These are phyloP conservation scores for Pollenia amentaria DNA, from an alignment of 2,888 invertebrate species.

Conservation along the genomic window DNA sequence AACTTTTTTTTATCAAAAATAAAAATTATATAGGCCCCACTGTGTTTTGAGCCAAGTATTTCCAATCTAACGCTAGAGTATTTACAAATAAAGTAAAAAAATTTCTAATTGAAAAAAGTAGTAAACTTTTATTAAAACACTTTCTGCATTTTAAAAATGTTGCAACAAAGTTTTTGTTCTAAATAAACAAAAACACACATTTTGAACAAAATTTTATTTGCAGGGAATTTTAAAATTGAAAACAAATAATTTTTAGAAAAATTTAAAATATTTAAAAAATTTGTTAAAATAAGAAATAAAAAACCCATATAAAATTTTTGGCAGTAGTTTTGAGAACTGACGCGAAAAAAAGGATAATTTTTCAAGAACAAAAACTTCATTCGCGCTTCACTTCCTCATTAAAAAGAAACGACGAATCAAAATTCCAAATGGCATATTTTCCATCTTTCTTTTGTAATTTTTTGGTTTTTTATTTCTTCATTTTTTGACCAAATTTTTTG, in stretches of 20 bases:
- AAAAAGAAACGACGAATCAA: constrained; percentile 73
- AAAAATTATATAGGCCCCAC: no score
- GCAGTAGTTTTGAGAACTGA: constrained; percentile 44
- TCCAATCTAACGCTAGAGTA: no score
- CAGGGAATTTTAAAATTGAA: constrained; percentile 30
- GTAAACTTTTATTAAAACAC: background rate
- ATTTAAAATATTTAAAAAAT: constrained; percentile 25
- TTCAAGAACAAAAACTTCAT: constrained; percentile 42
- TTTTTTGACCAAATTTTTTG: background rate
- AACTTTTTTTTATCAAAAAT: no score
- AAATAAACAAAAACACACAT: background rate
- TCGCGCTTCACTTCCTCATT: constrained; percentile 72
- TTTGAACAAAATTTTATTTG: constrained; percentile 47
- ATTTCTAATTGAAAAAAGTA: no score
- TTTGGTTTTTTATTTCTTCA: constrained; percentile 8
- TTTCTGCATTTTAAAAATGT: constrained; percentile 1
- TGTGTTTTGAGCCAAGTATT: no score
- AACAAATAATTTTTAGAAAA: constrained; percentile 5
- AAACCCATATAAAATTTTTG: constrained; percentile 47
- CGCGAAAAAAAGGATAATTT: background rate
- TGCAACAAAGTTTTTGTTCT: constrained; percentile 4
- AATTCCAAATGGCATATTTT: constrained; percentile 72
- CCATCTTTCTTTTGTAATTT: constrained; percentile 44
- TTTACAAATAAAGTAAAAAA: no score
- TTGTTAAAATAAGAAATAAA: constrained; percentile 64